Evolutionary conservation across 2,797 vertebrate species (phyloP).

Genomic region (Pelodytes ibericus): DNA sequence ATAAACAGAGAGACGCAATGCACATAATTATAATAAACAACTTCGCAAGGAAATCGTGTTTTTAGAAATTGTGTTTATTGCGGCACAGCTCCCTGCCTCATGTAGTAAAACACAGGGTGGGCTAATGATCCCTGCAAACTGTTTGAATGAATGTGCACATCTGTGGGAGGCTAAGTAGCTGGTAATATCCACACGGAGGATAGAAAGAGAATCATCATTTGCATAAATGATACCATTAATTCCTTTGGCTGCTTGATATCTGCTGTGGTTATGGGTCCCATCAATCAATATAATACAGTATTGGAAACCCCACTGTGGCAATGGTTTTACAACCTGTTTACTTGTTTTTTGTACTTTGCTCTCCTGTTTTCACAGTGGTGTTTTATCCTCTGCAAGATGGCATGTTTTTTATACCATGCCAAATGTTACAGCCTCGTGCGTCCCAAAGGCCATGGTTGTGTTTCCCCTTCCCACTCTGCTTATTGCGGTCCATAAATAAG

Average conservation of each 20-base stretch:
- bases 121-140: neutral
- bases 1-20: no score
- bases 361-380: neutral
- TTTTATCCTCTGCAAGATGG: slow-evolving; percentile 2
- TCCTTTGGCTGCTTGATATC: slow-evolving; percentile 1
- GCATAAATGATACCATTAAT: slow-evolving; percentile 27
- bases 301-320: slow-evolving; percentile 12
- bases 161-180: neutral
- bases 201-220: slow-evolving; percentile 14
- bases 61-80: neutral
- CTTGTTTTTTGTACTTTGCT: neutral
- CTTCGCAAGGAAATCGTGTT: no score
- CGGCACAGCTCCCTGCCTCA: neutral
- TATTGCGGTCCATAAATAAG: neutral
- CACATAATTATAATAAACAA: no score
- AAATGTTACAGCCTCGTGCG: neutral
- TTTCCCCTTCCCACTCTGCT: neutral
- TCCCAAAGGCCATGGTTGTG: neutral
- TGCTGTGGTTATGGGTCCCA: slow-evolving; percentile 16
- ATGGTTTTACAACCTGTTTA: slow-evolving; percentile 5
- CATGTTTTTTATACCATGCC: slow-evolving; percentile 17
- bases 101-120: neutral
- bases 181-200: slow-evolving; percentile 21
- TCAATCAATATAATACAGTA: slow-evolving; percentile 25
- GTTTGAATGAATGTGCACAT: neutral